phyloP scores from a whole-genome alignment of 1,140 invertebrate genomes.

The Drosophila sproati region DNA sequence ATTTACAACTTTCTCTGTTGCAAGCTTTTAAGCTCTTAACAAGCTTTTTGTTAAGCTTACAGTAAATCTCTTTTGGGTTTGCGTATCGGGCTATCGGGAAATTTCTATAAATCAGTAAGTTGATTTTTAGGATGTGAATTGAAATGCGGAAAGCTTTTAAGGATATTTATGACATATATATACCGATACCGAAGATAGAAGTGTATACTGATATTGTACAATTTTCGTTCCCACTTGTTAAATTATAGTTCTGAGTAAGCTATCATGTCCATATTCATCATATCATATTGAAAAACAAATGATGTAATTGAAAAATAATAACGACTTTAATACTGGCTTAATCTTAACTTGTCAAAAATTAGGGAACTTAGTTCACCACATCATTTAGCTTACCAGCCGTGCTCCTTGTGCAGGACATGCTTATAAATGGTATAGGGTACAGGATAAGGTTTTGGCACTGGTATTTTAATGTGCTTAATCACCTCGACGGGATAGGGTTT shows the following conservation, averaged over 20 bases:
- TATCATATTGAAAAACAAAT: neutral
- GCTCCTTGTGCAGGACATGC: conserved; percentile 89
- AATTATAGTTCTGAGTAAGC: too few relatives aligned
- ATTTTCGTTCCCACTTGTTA: too few relatives aligned
- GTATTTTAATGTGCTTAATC: conserved; percentile 91
- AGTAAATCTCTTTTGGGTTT: neutral
- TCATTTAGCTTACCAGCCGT: conserved; percentile 84
- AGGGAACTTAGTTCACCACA: neutral
- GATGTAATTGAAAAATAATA: neutral
- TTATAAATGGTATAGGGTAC: conserved; percentile 93
- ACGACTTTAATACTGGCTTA: conserved; percentile 36
- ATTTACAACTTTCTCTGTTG: neutral
- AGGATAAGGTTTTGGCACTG: conserved; percentile 91
- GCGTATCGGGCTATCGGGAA: neutral
- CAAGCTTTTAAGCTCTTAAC: neutral
- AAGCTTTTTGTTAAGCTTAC: neutral
- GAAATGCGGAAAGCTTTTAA: too few relatives aligned
- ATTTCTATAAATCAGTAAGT: neutral
- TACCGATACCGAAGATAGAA: too few relatives aligned
- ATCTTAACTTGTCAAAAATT: conserved; percentile 2
- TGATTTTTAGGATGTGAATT: too few relatives aligned
- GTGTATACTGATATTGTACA: too few relatives aligned
- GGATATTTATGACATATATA: too few relatives aligned
- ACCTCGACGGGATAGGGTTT: conserved; percentile 92
- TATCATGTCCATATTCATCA: too few relatives aligned